These are phyloP conservation scores for Fistularia tabacaria DNA, from an alignment of 2,797 vertebrate species.

Conservation along the genomic window DNA sequence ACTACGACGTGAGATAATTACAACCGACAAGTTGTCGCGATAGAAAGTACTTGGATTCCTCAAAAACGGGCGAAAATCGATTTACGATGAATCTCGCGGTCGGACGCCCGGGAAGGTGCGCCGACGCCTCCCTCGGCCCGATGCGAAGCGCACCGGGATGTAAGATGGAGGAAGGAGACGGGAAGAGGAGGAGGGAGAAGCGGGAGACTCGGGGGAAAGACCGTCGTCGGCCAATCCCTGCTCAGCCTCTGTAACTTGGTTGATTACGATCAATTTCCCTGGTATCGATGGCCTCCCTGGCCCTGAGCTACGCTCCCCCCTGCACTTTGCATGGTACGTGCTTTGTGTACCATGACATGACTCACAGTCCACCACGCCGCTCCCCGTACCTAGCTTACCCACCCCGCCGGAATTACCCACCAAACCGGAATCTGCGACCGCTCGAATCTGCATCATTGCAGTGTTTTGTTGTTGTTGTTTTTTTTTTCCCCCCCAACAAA, in stretches of 20 bases:
- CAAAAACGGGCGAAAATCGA: background rate
- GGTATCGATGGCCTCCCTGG: constrained; percentile 78
- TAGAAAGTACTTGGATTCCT: background rate
- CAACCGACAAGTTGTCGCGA: constrained; percentile 11
- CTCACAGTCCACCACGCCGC: constrained; percentile 55
- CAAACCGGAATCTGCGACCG: constrained; percentile 1
- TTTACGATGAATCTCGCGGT: constrained; percentile 1
- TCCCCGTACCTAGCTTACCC: constrained; percentile 34
- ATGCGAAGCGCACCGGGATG: constrained; percentile 26
- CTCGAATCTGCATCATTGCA: constrained; percentile 33
- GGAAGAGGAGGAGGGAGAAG: constrained; percentile 35
- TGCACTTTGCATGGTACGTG: constrained; percentile 79
- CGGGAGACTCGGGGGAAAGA: constrained; percentile 51
- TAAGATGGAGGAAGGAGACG: constrained; percentile 53
- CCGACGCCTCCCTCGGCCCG: too few relatives aligned
- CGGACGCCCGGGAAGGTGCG: background rate
- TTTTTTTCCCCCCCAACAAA: too few relatives aligned
- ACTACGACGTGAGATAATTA: constrained; percentile 4
- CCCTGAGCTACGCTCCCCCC: constrained; percentile 77
- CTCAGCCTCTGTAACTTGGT: constrained; percentile 79
- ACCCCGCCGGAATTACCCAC: constrained; percentile 60
- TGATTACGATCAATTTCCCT: constrained; percentile 84
- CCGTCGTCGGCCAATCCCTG: constrained; percentile 69
- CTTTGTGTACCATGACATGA: constrained; percentile 77
- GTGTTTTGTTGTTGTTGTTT: constrained; percentile 16